Conservation (phyloP, 2,888 invertebrate species). For the Leptinotarsa haldemani region DNA sequence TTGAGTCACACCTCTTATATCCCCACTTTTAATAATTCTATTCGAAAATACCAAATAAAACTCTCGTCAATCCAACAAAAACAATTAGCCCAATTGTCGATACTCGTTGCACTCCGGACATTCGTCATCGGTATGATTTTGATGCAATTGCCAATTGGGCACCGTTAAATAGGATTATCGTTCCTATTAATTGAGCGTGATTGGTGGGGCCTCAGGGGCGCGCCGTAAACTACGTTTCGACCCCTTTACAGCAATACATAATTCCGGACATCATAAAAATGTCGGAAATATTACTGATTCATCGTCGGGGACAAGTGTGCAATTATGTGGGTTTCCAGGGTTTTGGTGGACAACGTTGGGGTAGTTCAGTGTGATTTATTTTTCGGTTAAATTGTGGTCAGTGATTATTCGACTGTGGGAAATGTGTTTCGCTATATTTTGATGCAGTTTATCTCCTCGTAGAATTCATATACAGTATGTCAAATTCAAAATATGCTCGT, state of each 20-base stretch:
- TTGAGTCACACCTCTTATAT: no score
- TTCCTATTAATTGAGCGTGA: constrained; percentile 64
- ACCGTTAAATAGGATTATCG: constrained; percentile 65
- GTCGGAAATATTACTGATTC: constrained; percentile 61
- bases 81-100: constrained; percentile 39
- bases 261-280: constrained; percentile 61
- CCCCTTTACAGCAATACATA: constrained; percentile 56
- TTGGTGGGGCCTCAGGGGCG: constrained; percentile 61
- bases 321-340: constrained; percentile 39
- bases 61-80: background rate
- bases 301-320: constrained; percentile 57
- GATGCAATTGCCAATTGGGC: constrained; percentile 59
- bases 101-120: constrained; percentile 48
- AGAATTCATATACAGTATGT: background rate
- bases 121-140: constrained; percentile 56
- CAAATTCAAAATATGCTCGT: no score
- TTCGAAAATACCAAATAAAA: no score
- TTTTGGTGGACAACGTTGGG: constrained; percentile 34
- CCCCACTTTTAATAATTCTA: no score
- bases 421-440: background rate
- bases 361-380: constrained; percentile 35
- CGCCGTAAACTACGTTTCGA: constrained; percentile 60
- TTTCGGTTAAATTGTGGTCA: constrained; percentile 11
- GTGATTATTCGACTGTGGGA: constrained; percentile 6
- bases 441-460: background rate